Evolutionary conservation across 2,888 invertebrate genomes (phyloP), one percentile per base, ranked within the genome.

Genomic region (Pseudeuparius sepicola): DNA sequence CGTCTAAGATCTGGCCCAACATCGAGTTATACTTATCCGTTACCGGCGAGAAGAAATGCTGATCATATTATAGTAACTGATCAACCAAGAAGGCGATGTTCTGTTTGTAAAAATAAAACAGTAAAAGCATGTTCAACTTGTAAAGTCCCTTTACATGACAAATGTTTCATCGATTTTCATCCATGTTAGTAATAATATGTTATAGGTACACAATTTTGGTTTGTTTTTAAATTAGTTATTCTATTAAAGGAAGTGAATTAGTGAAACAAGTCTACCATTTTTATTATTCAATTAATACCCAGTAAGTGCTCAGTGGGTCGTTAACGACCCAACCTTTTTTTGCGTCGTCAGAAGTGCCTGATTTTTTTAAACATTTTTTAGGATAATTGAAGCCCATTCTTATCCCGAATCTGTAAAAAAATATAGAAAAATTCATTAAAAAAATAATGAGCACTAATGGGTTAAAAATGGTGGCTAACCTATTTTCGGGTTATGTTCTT

Each of bases 91-190:
- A 6, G 20, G 20, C 6, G 20, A n/a, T 20, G 20, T 20, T 20
- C 20, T 7, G 20, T 20, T 20, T 20, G 20, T 20, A 20, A 20
- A 20, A 20, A 6, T n/a, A 20, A 20, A 20, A 20, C 7, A 7
- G 20, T 20, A 6, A 20, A 20, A 20, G 20, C 20, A 7, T 20
- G 20, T 20, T 20, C 20, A 20, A 20, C 20, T 7, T 20, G 20
- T n/a, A 6, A 7, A 20, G 20, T 20, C 6, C 20, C 20, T 20
- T n/a, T 20, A 20, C 20, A 20, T 20, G 20, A 20, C 6, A 20
- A 20, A 20, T 20, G 20, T 20, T 20, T 20, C n/a, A n/a, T n/a
- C n/a, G 20, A n/a, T 20, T 20, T 20, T 20, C 20, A 20, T n/a
- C 20, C 20, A 20, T 7, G n/a, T n/a, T 7, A 6, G 7, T 20